phyloP scores from a whole-genome alignment of 2,888 invertebrate genomes.

The Cephonodes hylas region DNA sequence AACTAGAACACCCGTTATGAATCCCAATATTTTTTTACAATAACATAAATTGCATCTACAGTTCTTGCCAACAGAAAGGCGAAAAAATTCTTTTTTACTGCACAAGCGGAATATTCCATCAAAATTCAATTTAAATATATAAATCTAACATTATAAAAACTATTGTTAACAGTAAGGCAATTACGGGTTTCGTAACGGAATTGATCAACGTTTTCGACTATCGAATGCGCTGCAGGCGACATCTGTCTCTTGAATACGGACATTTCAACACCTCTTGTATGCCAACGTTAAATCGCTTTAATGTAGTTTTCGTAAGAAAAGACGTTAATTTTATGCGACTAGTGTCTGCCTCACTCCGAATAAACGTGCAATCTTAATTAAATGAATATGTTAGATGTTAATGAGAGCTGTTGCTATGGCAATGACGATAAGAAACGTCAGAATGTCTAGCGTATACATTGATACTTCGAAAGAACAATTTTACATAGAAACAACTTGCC shows the following conservation, averaged over 20 bases:
- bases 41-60: too few species aligned
- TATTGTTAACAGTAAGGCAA: constrained; percentile 22
- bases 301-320: background rate
- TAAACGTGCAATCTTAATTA: background rate
- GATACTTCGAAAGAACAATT: too few species aligned
- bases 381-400: background rate
- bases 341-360: background rate
- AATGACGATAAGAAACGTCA: too few species aligned
- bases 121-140: background rate
- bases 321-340: background rate
- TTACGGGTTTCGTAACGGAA: constrained; percentile 26
- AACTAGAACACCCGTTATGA: too few species aligned
- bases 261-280: constrained; percentile 24
- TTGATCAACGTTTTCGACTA: constrained; percentile 26
- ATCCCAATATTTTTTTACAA: too few species aligned
- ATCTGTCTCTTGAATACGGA: background rate
- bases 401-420: background rate
- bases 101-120: background rate
- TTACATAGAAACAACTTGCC: too few species aligned
- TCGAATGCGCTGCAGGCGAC: background rate
- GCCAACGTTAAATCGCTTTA: constrained; percentile 8
- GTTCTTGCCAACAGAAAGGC: too few species aligned
- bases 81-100: too few species aligned
- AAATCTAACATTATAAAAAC: constrained; percentile 9
- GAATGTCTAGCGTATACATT: too few species aligned